Evolutionary conservation across 2,113 vertebrate genomes (phyloP).

Genomic region (Rhea pennata): DNA sequence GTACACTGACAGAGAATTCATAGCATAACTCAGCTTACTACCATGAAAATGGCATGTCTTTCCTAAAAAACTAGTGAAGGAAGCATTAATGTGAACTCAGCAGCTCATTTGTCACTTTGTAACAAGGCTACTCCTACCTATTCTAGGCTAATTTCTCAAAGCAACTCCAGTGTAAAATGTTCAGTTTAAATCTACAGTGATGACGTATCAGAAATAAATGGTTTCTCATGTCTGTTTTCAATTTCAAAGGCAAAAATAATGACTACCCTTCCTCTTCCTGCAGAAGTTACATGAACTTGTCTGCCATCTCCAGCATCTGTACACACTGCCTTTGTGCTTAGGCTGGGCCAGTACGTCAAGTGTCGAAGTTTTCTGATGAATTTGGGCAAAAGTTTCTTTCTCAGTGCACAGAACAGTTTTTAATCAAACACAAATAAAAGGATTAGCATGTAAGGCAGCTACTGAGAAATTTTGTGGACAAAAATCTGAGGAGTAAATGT

Average conservation of each 20-base stretch:
- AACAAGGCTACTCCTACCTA: background rate
- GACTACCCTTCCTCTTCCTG: background rate
- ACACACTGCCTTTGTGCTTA: background rate
- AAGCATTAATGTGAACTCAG: background rate
- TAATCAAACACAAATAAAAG: background rate
- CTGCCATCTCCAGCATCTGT: background rate
- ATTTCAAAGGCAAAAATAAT: background rate
- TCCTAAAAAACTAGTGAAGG: background rate
- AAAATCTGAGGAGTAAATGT: background rate
- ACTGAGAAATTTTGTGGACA: background rate
- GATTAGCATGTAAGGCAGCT: background rate
- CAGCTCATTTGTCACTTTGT: background rate
- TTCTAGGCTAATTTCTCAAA: background rate
- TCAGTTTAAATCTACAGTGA: background rate
- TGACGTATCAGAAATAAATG: fast-evolving
- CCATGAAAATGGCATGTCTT: fast-evolving
- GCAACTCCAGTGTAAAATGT: background rate
- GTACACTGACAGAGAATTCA: background rate
- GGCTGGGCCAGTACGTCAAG: background rate
- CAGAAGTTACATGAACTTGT: background rate
- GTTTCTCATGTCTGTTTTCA: background rate
- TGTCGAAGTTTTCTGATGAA: background rate
- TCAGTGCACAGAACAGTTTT: background rate
- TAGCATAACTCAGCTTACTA: background rate
- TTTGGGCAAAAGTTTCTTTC: background rate